A percentile compares a stretch with the other conserved stretches of the same genome.
These are phyloP conservation scores for Saccostrea echinata DNA, from an alignment of 1,140 invertebrate species.

Conservation along the genomic window DNA sequence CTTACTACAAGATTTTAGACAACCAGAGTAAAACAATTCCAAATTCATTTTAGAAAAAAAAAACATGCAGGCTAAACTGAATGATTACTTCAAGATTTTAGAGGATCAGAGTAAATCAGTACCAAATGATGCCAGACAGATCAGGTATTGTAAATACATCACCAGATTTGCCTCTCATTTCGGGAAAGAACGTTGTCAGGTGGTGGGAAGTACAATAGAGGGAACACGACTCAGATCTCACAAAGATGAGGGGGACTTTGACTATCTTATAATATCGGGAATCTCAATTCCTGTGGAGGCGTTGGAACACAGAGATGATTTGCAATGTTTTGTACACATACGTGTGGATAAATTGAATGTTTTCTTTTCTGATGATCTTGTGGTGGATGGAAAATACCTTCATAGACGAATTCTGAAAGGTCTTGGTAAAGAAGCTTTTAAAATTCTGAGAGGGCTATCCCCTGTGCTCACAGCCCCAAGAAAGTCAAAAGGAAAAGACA, in stretches of 20 bases:
- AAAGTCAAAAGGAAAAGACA: slow-evolving; percentile 21
- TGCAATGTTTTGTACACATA: slow-evolving; percentile 52
- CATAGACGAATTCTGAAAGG: slow-evolving; percentile 39
- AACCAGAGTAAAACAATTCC: too few relatives aligned
- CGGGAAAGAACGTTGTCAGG: slow-evolving; percentile 34
- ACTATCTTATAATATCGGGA: slow-evolving; percentile 44
- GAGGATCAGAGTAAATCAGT: background rate
- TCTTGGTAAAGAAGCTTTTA: slow-evolving; percentile 27
- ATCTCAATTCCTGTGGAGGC: slow-evolving; percentile 23
- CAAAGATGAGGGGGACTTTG: slow-evolving; percentile 48
- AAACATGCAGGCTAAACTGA: background rate
- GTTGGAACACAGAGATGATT: slow-evolving; percentile 37
- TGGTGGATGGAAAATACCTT: slow-evolving; percentile 45
- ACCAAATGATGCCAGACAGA: slow-evolving; percentile 9
- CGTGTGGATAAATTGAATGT: background rate
- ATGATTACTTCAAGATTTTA: background rate
- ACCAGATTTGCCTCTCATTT: slow-evolving; percentile 18
- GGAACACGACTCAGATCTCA: slow-evolving; percentile 11
- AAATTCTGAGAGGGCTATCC: background rate
- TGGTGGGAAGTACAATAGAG: slow-evolving; percentile 50
- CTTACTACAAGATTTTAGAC: too few relatives aligned
- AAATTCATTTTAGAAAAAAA: background rate
- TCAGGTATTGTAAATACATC: slow-evolving; percentile 13
- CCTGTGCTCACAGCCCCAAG: background rate
- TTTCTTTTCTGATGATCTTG: slow-evolving; percentile 12